Evolutionary conservation across 2,797 vertebrate species (phyloP), one percentile per base, ranked within the genome.

Genomic region (Octomys mimax): DNA sequence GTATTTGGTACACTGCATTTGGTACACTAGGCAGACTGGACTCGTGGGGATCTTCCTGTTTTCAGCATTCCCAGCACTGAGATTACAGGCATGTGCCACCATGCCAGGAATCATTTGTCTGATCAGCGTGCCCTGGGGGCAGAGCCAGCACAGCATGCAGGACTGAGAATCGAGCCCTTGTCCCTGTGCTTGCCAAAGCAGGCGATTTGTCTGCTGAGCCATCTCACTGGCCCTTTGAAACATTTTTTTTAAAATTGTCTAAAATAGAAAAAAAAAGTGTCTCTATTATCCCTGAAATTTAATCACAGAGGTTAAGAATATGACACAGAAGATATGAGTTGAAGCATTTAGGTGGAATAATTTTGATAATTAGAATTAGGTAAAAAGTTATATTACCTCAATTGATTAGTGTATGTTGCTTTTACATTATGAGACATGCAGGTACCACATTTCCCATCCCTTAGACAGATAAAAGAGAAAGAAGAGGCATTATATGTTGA

Each of bases 231-330:
- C 54, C 54, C 54, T 77, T 80, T 85, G 89, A 59, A 85, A 79
- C 86, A n/a, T 2, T 91, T 33, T 77, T 61, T 61, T 1, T 24
- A 59, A 95, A 61, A 91, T 57, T 84, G 39, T 84, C 21, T 71
- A 8, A 61, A 89, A 68, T 73, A 2, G 78, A 92, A 59, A 33
- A 7, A 33, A 6, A 33, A 93, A 8, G 78, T 89, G 2, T 81
- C 21, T 89, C 1, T 62, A 52, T 28, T 59, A 46, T 39, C 13
- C 28, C 4, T 73, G 78, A 94, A 10, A 80, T 87, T 94, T 88
- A 93, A 91, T 71, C 28, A 49, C 12, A 90, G 26, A 84, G 94
- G 9, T 91, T 79, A 92, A 87, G 18, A 87, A 87, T 68, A 81
- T 54, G 42, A 28, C 42, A 96, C 4, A 52, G 21, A 89, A 82